Evolutionary conservation across 2,113 vertebrate genomes (phyloP).

Genomic region (Alosa alosa): DNA sequence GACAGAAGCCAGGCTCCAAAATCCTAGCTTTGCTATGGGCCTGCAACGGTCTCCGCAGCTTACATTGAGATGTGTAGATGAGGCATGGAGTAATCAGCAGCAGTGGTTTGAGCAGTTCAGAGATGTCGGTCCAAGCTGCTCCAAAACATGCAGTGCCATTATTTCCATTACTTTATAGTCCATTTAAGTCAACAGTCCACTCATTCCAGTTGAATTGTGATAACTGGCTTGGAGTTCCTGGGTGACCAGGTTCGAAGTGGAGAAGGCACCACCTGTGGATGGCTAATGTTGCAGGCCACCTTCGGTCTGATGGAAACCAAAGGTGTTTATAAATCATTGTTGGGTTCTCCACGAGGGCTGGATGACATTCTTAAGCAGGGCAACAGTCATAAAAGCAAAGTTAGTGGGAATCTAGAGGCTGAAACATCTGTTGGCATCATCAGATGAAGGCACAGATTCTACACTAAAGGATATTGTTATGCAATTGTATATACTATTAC

Average conservation of each 20-base stretch:
- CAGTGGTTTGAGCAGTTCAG: neutral
- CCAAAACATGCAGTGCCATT: neutral
- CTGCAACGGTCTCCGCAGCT: neutral
- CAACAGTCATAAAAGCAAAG: constrained; percentile 3
- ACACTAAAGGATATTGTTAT: neutral
- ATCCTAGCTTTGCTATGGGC: neutral
- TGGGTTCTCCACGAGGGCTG: neutral
- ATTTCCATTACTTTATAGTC: neutral
- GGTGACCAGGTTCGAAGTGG: neutral
- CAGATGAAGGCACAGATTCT: neutral
- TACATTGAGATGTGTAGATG: neutral
- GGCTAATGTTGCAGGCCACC: neutral
- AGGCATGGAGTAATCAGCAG: neutral
- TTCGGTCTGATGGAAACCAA: neutral
- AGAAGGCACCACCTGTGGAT: neutral
- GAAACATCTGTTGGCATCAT: neutral
- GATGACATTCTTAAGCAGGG: neutral
- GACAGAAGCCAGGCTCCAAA: neutral
- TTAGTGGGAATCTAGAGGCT: neutral
- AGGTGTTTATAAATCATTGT: neutral
- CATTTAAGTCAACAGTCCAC: neutral
- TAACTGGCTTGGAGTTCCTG: neutral
- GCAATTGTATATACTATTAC: neutral
- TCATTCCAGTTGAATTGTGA: neutral
- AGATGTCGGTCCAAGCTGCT: neutral